These are phyloP conservation scores for Megamerina dolium DNA, from an alignment of 2,888 invertebrate species.

Conservation along the genomic window DNA sequence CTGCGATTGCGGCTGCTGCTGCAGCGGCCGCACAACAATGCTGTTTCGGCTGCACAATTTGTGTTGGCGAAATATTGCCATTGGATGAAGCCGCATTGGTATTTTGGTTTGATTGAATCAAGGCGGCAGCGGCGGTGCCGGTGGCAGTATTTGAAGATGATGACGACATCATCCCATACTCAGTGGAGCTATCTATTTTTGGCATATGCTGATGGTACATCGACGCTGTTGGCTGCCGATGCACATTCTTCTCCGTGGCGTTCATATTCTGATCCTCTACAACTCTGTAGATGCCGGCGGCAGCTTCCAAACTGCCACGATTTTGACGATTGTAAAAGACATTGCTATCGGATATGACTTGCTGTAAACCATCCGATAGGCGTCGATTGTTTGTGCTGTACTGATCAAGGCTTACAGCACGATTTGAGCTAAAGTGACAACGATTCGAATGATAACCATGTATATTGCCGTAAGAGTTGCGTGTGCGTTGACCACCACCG, in stretches of 20 bases:
- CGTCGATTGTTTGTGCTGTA: conserved; percentile 49
- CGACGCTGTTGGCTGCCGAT: conserved; percentile 14
- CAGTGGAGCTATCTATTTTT: conserved; percentile 21
- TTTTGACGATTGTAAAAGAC: conserved; percentile 48
- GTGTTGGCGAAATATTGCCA: conserved; percentile 38
- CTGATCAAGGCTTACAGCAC: conserved; percentile 49
- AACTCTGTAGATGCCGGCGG: conserved; percentile 18
- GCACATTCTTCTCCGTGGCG: conserved; percentile 17
- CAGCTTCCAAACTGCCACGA: conserved; percentile 35
- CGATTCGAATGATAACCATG: conserved; percentile 48
- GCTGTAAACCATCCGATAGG: conserved; percentile 47
- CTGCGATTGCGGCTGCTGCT: conserved; percentile 21
- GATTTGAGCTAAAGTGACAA: conserved; percentile 48
- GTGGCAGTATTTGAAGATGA: conserved; percentile 6
- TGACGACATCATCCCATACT: conserved; percentile 8
- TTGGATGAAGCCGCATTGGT: conserved; percentile 33
- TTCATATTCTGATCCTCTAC: conserved; percentile 36
- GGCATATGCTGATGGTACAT: conserved; percentile 15
- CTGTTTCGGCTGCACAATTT: conserved; percentile 14
- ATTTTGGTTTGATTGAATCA: conserved; percentile 6
- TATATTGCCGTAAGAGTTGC: conserved; percentile 49
- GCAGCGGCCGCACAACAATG: conserved; percentile 26
- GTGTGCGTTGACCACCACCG: conserved; percentile 46
- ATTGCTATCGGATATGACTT: conserved; percentile 49
- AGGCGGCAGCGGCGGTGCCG: conserved; percentile 16